Evolutionary conservation across 1,140 invertebrate genomes (phyloP).

Genomic region (Formica selysi): DNA sequence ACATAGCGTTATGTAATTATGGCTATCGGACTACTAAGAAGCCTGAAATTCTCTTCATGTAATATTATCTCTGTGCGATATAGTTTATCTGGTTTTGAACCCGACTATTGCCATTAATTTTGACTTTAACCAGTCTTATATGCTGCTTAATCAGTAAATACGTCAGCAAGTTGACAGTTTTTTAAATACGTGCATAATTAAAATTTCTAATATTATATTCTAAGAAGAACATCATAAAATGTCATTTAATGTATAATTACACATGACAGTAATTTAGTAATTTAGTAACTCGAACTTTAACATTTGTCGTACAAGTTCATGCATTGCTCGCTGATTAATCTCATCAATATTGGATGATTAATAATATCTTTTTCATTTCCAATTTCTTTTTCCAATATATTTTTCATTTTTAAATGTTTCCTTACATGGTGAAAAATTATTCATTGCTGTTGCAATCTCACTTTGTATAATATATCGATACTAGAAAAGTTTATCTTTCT

Average conservation of each 20-base stretch:
- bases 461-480: background rate
- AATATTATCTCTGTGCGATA: conserved; percentile 36
- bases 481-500: background rate
- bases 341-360: background rate
- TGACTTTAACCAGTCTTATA: no score
- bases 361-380: background rate
- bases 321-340: background rate
- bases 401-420: background rate
- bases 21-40: conserved; percentile 39
- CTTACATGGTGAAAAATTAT: background rate
- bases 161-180: background rate
- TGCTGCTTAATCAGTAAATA: background rate
- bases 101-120: conserved; percentile 3
- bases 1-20: conserved; percentile 40
- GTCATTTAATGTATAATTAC: background rate
- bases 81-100: conserved; percentile 16
- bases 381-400: background rate
- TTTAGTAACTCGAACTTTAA: background rate
- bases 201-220: background rate
- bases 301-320: background rate
- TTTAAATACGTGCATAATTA: background rate
- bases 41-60: background rate
- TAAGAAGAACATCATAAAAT: background rate
- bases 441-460: background rate
- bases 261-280: background rate